Evolutionary conservation across 1,140 invertebrate species (phyloP), one percentile per base, ranked within the genome.

Genomic region (roundworm (Caenorhabditis elegans)): DNA sequence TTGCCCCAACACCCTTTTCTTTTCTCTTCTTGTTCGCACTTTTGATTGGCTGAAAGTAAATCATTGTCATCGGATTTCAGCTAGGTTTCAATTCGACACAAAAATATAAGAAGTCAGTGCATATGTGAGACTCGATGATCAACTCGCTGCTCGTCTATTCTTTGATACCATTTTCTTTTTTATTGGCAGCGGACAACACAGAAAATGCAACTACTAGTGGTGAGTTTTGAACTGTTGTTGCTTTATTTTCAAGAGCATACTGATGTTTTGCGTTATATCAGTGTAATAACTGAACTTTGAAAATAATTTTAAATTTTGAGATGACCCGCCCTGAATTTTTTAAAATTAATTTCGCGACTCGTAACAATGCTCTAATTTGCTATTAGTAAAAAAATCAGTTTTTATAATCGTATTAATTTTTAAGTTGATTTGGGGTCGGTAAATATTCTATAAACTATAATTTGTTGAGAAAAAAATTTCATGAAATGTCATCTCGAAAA

Each of bases 121-220:
- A 70, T 70, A 70, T 70, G 60, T 70, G 60, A 70, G 34, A 70
- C 60, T 70, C 60, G 60, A 70, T 70, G 60, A 70, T 70, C 60
- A 36, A 70, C 34, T 70, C 60, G 60, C 34, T 70, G 17, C 26
- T 70, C 34, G 34, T 70, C n/a, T 70, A 39, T 39, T 70, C 60
- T 70, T 39, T 70, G 31, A 70, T 70, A 22, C 60, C 60, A 5
- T 34, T 70, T 22, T 19, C 60, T 43, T 22, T 70, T 11, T 34
- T 70, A 17, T 31, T 39, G n/a, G 60, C 60, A 70, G 34, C 34
- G 22, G 60, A 70, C n/a, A n/a, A n/a, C 36, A 39, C 60, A 22
- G 60, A 70, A 70, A 70, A 70, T 70, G 60, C 60, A 13, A 70
- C 60, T n/a, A n/a, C n/a, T 10, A 43, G 34, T 70, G 60, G 60